Conservation (phyloP, 1,140 invertebrate genomes). For the Eriosoma lanigerum region DNA sequence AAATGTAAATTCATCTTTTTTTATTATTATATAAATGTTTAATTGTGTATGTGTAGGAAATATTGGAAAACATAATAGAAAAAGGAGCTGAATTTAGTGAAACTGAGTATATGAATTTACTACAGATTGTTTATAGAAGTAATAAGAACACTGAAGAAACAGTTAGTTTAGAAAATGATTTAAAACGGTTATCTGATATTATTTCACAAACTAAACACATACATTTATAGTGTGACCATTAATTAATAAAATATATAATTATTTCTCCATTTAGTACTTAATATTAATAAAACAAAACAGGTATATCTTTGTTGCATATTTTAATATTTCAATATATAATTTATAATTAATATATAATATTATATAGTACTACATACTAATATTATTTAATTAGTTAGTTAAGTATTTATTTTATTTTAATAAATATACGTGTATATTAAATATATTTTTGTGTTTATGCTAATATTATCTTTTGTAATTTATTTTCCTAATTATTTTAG, state of each 20-base stretch:
- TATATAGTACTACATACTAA: neutral
- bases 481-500: no score
- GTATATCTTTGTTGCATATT: slow-evolving; percentile 16
- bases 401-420: neutral
- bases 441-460: no score
- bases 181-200: slow-evolving; percentile 68
- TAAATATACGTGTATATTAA: no score
- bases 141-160: slow-evolving; percentile 58
- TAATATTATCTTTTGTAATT: no score
- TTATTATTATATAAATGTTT: no score
- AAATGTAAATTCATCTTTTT: neutral
- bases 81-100: slow-evolving; percentile 81
- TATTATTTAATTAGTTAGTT: neutral
- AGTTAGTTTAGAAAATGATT: slow-evolving; percentile 60
- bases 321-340: slow-evolving; percentile 19
- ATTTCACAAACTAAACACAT: slow-evolving; percentile 56
- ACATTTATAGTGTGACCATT: neutral
- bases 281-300: neutral
- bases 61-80: slow-evolving; percentile 78
- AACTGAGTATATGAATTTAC: slow-evolving; percentile 81
- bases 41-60: slow-evolving; percentile 69
- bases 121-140: slow-evolving; percentile 71
- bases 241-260: neutral
- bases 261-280: neutral
- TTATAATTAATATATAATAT: neutral